A percentile compares a stretch with the other conserved stretches of the same genome.
Evolutionary conservation across 2,113 vertebrate genomes (phyloP).

Genomic region (Misgurnus mizolepis): DNA sequence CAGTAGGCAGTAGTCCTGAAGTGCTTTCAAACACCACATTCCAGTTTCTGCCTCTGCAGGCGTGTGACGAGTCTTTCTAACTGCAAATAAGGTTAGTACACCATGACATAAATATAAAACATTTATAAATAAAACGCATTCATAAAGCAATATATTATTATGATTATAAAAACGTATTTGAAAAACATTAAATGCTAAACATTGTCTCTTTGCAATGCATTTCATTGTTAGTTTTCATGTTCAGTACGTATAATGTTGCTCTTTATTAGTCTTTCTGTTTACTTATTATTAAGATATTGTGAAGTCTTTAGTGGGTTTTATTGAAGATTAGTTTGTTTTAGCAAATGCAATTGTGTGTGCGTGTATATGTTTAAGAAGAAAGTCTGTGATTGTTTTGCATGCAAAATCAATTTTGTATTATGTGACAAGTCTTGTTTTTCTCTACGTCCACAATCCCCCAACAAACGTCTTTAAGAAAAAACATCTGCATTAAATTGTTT

Average conservation of each 20-base stretch:
- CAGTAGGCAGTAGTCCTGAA: slow-evolving; percentile 25
- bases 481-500: slow-evolving; percentile 12
- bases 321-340: too few relatives aligned
- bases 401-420: not conserved
- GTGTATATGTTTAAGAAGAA: too few relatives aligned
- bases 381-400: not conserved
- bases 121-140: too few relatives aligned
- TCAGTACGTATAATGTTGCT: not conserved
- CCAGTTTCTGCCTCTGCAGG: slow-evolving; percentile 25
- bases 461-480: not conserved
- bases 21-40: not conserved
- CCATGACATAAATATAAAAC: not conserved
- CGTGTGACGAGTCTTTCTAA: not conserved
- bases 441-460: not conserved
- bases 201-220: too few relatives aligned
- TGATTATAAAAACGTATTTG: too few relatives aligned
- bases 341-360: not conserved
- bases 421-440: not conserved
- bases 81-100: slow-evolving; percentile 28
- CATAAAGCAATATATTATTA: too few relatives aligned
- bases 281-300: not conserved
- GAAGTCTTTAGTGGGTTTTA: not conserved
- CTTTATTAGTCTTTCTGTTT: not conserved
- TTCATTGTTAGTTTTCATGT: too few relatives aligned
- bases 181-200: not conserved